Evolutionary conservation across 64 coral and sea anemone genomes (phyloP).

Genomic region (Hydrozoanthus tunicans): DNA sequence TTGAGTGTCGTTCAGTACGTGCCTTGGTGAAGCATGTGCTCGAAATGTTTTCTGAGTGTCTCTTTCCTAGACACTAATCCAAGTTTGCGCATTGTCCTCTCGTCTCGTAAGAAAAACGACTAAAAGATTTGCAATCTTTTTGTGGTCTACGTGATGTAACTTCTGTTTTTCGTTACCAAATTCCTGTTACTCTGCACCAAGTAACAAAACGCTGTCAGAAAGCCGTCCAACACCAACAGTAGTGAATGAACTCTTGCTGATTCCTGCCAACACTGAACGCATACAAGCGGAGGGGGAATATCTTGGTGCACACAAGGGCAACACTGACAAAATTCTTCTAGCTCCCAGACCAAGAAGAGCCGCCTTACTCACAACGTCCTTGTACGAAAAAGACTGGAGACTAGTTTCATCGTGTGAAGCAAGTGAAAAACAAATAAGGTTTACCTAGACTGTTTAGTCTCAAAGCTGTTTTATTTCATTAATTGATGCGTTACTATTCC

Average conservation of each 20-base stretch:
- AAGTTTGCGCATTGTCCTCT: constrained; percentile 34
- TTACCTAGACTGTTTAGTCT: too few relatives aligned
- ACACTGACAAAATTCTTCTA: constrained; percentile 25
- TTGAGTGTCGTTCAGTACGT: not conserved
- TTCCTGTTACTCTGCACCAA: not conserved
- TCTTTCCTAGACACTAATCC: constrained; percentile 36
- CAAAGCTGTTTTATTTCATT: too few relatives aligned
- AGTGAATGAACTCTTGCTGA: not conserved
- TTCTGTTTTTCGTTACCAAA: constrained; percentile 22
- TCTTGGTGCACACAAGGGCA: not conserved
- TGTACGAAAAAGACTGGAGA: too few relatives aligned
- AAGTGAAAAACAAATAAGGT: too few relatives aligned
- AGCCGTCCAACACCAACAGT: not conserved
- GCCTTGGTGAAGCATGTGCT: constrained; percentile 47
- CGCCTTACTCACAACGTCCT: too few relatives aligned
- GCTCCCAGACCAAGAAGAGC: not conserved
- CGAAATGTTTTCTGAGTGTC: constrained; percentile 45
- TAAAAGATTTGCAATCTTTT: constrained; percentile 10
- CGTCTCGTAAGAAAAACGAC: constrained; percentile 44
- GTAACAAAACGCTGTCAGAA: constrained; percentile 36
- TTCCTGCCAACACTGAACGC: not conserved
- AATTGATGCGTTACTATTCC: too few relatives aligned
- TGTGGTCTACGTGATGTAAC: not conserved
- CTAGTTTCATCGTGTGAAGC: too few relatives aligned
- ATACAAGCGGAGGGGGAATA: not conserved